phyloP scores from a whole-genome alignment of 2,797 vertebrate species.

The Jordanella pulchra region DNA sequence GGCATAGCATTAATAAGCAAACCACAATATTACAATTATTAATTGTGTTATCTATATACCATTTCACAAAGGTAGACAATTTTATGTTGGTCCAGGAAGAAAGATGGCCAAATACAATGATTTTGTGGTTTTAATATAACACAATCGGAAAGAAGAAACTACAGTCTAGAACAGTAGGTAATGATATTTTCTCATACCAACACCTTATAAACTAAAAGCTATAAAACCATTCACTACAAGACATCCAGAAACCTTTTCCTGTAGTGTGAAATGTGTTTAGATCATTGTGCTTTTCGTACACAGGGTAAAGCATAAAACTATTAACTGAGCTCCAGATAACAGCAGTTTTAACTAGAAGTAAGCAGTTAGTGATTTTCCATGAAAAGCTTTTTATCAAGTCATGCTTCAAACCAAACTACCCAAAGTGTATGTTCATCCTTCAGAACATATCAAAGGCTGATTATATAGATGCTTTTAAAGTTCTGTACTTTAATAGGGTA shows the following conservation, averaged over 20 bases:
- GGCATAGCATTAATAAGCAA: not conserved
- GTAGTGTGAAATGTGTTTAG: slow-evolving; percentile 1
- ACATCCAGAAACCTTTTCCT: not conserved
- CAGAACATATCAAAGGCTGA: not conserved
- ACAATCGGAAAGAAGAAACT: not conserved
- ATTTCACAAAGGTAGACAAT: not conserved
- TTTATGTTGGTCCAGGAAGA: not conserved
- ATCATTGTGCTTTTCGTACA: slow-evolving; percentile 1
- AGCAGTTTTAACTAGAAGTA: not conserved
- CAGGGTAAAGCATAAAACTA: not conserved
- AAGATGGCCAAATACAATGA: not conserved
- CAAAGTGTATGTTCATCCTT: not conserved
- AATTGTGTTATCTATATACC: no score
- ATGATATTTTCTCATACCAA: not conserved
- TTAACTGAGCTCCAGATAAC: not conserved
- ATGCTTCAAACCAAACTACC: slow-evolving; percentile 30
- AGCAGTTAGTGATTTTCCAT: slow-evolving; percentile 10
- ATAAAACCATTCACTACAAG: not conserved
- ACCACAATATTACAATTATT: not conserved
- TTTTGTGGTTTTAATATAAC: not conserved
- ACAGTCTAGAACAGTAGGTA: not conserved
- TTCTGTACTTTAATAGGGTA: not conserved
- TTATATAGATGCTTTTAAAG: not conserved
- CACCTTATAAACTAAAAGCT: slow-evolving; percentile 11
- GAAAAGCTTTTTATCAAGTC: not conserved